phyloP scores from a whole-genome alignment of 2,797 vertebrate species.

The Philypnodon macrostomus region DNA sequence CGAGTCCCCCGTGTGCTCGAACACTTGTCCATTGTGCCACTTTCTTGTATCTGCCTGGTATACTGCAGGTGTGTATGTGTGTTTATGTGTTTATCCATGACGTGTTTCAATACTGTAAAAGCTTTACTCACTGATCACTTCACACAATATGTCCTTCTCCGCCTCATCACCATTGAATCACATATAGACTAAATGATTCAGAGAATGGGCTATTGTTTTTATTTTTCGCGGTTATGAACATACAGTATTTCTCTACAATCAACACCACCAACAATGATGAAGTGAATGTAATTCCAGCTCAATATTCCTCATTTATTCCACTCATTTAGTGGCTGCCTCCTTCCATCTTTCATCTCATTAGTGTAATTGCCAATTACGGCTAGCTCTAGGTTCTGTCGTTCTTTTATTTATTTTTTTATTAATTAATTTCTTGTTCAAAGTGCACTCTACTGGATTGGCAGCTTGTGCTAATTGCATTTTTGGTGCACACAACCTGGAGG shows the following conservation, averaged over 20 bases:
- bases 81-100: slow-evolving; percentile 40
- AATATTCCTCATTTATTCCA: neutral
- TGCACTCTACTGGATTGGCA: slow-evolving; percentile 50
- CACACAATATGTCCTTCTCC: slow-evolving; percentile 45
- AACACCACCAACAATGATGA: neutral
- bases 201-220: no score
- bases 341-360: slow-evolving; percentile 40
- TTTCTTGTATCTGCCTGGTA: slow-evolving; percentile 44
- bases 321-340: slow-evolving; percentile 20
- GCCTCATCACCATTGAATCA: slow-evolving; percentile 2
- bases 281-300: no score
- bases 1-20: slow-evolving; percentile 23
- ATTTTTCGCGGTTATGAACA: no score
- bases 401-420: slow-evolving; percentile 55
- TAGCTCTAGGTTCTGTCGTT: slow-evolving; percentile 29
- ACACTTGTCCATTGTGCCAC: slow-evolving; percentile 30
- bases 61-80: neutral
- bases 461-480: slow-evolving; percentile 48
- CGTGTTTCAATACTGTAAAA: slow-evolving; percentile 31
- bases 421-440: slow-evolving; percentile 58
- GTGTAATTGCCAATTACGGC: slow-evolving; percentile 62
- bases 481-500: slow-evolving; percentile 2
- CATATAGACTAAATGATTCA: neutral
- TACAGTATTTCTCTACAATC: neutral
- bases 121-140: slow-evolving; percentile 36